Conservation (phyloP, 2,888 invertebrate species). For the Smittia sp. region DNA sequence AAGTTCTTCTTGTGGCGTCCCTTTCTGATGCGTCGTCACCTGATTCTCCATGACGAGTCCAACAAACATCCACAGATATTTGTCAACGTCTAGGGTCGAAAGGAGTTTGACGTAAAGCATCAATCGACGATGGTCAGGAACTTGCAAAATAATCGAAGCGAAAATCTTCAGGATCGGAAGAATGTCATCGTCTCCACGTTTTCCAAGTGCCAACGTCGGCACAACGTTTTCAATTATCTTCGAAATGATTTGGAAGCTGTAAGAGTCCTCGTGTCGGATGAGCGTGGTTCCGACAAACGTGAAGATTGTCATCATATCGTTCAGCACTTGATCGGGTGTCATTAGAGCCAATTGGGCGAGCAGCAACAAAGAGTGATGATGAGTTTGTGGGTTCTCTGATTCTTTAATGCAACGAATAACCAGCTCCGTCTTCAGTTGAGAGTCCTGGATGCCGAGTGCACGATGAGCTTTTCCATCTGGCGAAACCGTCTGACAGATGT, state of each 20-base stretch:
- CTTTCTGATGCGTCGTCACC: constrained; percentile 59
- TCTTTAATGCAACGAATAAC: constrained; percentile 86
- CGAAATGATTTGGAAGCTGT: constrained; percentile 90
- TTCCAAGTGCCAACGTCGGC: constrained; percentile 69
- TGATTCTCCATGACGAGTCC: constrained; percentile 70
- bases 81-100: constrained; percentile 64
- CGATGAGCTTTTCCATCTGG: constrained; percentile 46
- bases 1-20: constrained; percentile 54
- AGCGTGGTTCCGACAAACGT: constrained; percentile 96
- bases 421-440: constrained; percentile 65
- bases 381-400: constrained; percentile 92
- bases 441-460: constrained; percentile 51
- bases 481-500: constrained; percentile 63
- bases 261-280: constrained; percentile 88
- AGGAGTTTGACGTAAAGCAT: constrained; percentile 77
- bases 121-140: constrained; percentile 86
- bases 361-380: constrained; percentile 86
- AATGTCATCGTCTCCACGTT: constrained; percentile 50
- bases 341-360: constrained; percentile 75
- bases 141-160: constrained; percentile 84
- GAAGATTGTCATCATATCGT: constrained; percentile 94
- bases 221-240: constrained; percentile 87
- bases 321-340: constrained; percentile 79
- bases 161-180: constrained; percentile 81
- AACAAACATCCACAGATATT: constrained; percentile 70